These are phyloP conservation scores for Diaperis boleti DNA, from an alignment of 2,888 invertebrate species.

Conservation along the genomic window DNA sequence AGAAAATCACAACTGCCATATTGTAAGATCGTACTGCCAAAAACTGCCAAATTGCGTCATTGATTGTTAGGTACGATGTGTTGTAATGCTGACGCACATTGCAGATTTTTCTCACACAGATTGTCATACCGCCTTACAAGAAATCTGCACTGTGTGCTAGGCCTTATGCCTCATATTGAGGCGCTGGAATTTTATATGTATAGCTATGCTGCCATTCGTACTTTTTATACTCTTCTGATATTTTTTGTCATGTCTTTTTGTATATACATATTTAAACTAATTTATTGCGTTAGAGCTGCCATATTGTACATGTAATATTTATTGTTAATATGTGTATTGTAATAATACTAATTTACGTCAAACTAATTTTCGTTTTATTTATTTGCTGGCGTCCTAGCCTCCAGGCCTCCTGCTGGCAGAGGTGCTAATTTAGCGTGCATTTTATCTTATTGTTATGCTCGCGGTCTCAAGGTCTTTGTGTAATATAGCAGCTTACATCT, in stretches of 20 bases:
- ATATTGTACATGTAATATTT: conserved; percentile 32
- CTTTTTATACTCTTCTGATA: conserved; percentile 28
- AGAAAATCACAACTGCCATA: conserved; percentile 34
- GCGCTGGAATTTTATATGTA: conserved; percentile 25
- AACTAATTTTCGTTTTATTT: too few species aligned
- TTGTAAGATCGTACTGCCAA: conserved; percentile 14
- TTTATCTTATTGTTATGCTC: too few species aligned
- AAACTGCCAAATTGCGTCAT: conserved; percentile 32
- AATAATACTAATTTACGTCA: conserved; percentile 27
- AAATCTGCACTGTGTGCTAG: too few species aligned
- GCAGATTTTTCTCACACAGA: too few species aligned
- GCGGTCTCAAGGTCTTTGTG: too few species aligned
- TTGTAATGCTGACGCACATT: too few species aligned
- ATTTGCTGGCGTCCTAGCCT: too few species aligned
- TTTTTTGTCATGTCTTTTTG: conserved; percentile 17
- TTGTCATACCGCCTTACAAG: too few species aligned
- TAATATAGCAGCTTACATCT: too few species aligned
- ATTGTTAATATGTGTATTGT: conserved; percentile 28
- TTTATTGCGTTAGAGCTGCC: conserved; percentile 27
- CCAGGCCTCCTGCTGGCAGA: too few species aligned
- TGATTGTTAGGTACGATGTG: conserved; percentile 10
- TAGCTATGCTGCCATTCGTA: conserved; percentile 35
- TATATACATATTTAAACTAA: conserved; percentile 37
- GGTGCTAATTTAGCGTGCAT: too few species aligned
- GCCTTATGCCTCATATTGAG: conserved; percentile 36